A percentile compares a stretch with the other conserved stretches of the same genome.
Conservation (phyloP, 2,888 invertebrate species). For the Hydrotaea cyrtoneurina region DNA sequence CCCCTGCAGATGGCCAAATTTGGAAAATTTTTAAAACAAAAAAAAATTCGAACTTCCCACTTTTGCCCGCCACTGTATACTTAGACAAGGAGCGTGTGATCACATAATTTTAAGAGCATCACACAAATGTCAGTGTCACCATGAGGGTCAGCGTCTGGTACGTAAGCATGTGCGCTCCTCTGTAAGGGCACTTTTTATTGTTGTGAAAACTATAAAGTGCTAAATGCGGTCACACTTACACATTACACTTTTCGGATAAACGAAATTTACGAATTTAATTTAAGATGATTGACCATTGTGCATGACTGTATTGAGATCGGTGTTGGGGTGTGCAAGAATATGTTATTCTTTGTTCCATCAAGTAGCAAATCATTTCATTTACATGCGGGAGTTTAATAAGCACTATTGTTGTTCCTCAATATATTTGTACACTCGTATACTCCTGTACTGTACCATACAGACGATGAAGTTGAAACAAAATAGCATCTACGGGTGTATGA, state of each 20-base stretch:
- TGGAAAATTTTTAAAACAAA: no score
- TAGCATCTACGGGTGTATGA: neutral
- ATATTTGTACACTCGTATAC: neutral
- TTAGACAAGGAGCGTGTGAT: constrained; percentile 13
- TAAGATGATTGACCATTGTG: constrained; percentile 57
- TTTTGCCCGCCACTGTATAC: neutral
- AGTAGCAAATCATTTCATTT: constrained; percentile 48
- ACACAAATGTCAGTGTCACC: constrained; percentile 60
- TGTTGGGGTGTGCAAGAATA: neutral
- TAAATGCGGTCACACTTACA: constrained; percentile 64
- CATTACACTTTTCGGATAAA: constrained; percentile 8
- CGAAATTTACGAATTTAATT: constrained; percentile 60
- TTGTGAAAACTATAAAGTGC: constrained; percentile 48
- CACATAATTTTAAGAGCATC: constrained; percentile 40
- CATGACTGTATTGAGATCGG: constrained; percentile 9
- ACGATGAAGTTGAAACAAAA: constrained; percentile 15
- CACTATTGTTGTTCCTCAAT: neutral
- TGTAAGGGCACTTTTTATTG: constrained; percentile 59
- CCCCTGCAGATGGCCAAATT: no score
- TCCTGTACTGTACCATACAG: no score
- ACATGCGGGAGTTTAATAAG: constrained; percentile 47
- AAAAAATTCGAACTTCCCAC: no score
- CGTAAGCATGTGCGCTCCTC: neutral
- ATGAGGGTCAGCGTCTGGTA: constrained; percentile 62
- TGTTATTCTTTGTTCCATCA: constrained; percentile 35